Base-by-base conservation (phyloP, 2,113 vertebrate genomes). In the Phainopepla nitens region DNA sequence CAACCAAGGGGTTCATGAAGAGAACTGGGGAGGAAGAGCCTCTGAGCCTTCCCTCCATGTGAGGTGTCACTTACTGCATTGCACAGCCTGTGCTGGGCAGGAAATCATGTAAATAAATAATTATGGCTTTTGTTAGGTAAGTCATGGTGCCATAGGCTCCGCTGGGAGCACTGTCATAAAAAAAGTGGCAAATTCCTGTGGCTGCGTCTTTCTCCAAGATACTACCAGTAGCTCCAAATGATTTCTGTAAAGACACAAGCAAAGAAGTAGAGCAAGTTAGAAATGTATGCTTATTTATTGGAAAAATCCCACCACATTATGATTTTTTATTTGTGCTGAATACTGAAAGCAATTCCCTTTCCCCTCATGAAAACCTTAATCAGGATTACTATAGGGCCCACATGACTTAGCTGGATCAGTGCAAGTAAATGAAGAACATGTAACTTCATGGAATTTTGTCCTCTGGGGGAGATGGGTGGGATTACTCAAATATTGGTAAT, bases 101-200 rank as follows among this genome's bases (percentile, higher is more conserved):
- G 94, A 99, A 98, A 89, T 99, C 99, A 1, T 99, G 99, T 57
- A 99, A 96, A 36, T 99, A 99, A 44, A 98, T 98, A 73, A 99
- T 97, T 3, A 98, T 98, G 4, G 99, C 99, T 97, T 99, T 99
- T 19, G 99, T 99, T 60, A 99, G 97, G 96, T 99, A 99, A 1
- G 99, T 99, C 99, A 99, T 99, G 51, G 99, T 99, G 66, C 99
- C 99, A 9, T 98, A 99, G 96, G 99, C 98, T 70, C 99, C 99
- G 2, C 99, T 99, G 10, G 99, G 99, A 92, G 99, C 99, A 9
- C 99, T 99, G 95, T 99, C 99, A 3, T 99, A 99, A 96, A 99
- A 99, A 36, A 98, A 98, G 98, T 98, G 99, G 97, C 99, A 99
- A 95, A 99, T 99, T 81, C 99, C 99, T 0, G 99, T 99, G 47